Base-by-base conservation (phyloP, 2,888 invertebrate species). In the Trilocha varians region DNA sequence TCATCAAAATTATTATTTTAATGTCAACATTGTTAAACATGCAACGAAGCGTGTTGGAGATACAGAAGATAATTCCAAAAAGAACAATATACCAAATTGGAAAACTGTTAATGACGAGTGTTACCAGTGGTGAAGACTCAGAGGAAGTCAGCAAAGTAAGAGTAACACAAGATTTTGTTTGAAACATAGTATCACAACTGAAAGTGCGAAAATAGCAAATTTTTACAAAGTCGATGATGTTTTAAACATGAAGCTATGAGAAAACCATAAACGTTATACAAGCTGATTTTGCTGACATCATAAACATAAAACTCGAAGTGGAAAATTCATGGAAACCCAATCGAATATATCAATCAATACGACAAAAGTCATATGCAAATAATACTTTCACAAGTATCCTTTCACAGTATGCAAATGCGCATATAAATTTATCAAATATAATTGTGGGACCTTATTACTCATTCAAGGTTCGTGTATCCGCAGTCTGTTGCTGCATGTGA, bases 371-470 rank as follows among this genome's bases (percentile, higher is more conserved):
- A 43, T 42, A 49, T 43, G 39, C 48, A 52, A 55, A 51, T 52
- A 50, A 46, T 64, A 70, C 74, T 78, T 77, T 77, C 73, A 66
- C 66, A 62, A 52, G 63, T 67, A 65, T 62, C 73, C 74, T 79
- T 80, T 77, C 74, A 73, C 72, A 65, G 72, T 76, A 83, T 82
- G 80, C 75, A 73, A 82, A 83, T 79, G 68, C 53, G 50, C 61
- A 66, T 76, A 82, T 80, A 78, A 76, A 82, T 78, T 80, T 80
- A 80, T 82, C 77, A 83, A 82, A 82, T 82, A 83, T 82, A 80
- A 82, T 80, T 84, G 84, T 84, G 84, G 74, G 84, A 84, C 70
- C 79, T 56, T 78, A 82, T 83, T 84, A 78, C 55, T 67, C 63
- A 85, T 85, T 83, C 84, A 71, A 62, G 48, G 53, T 63, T 57